A percentile compares a stretch with the other conserved stretches of the same genome.
phyloP scores from a whole-genome alignment of 2,888 invertebrate species.

The Athripsodes cinereus region DNA sequence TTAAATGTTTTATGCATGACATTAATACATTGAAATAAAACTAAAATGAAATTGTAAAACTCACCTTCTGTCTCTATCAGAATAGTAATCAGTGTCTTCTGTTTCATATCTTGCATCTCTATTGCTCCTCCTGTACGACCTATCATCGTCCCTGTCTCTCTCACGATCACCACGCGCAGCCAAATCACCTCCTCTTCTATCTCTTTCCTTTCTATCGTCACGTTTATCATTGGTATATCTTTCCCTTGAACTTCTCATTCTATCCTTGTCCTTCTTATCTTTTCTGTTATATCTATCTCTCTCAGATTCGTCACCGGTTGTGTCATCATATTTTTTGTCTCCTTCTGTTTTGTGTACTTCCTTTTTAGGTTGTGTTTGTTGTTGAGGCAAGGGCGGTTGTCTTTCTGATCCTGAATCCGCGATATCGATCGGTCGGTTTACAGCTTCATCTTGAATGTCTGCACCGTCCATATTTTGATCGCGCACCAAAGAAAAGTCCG shows the following conservation, averaged over 20 bases:
- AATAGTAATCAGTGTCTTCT: slow-evolving; percentile 62
- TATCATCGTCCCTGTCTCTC: slow-evolving; percentile 33
- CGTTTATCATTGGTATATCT: slow-evolving; percentile 35
- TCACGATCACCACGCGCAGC: slow-evolving; percentile 37
- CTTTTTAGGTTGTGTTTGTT: too few species aligned
- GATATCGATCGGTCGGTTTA: slow-evolving; percentile 34
- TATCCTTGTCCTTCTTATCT: slow-evolving; percentile 24
- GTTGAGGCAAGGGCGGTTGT: slow-evolving; percentile 33
- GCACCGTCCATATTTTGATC: slow-evolving; percentile 50
- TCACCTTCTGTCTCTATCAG: slow-evolving; percentile 51
- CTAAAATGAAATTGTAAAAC: neutral
- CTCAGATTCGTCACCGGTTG: slow-evolving; percentile 46
- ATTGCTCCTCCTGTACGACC: slow-evolving; percentile 39
- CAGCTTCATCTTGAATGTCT: slow-evolving; percentile 35
- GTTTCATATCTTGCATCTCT: slow-evolving; percentile 53
- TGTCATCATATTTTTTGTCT: slow-evolving; percentile 32
- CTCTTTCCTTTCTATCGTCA: slow-evolving; percentile 36
- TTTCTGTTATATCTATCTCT: slow-evolving; percentile 39
- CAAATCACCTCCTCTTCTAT: slow-evolving; percentile 35
- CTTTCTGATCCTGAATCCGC: slow-evolving; percentile 37
- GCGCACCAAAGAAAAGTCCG: slow-evolving; percentile 39
- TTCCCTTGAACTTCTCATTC: slow-evolving; percentile 23
- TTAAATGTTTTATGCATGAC: too few species aligned
- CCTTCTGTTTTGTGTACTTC: slow-evolving; percentile 17
- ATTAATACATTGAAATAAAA: too few species aligned